Base-by-base conservation (phyloP, 2,113 vertebrate species). In the Salvelinus fontinalis region DNA sequence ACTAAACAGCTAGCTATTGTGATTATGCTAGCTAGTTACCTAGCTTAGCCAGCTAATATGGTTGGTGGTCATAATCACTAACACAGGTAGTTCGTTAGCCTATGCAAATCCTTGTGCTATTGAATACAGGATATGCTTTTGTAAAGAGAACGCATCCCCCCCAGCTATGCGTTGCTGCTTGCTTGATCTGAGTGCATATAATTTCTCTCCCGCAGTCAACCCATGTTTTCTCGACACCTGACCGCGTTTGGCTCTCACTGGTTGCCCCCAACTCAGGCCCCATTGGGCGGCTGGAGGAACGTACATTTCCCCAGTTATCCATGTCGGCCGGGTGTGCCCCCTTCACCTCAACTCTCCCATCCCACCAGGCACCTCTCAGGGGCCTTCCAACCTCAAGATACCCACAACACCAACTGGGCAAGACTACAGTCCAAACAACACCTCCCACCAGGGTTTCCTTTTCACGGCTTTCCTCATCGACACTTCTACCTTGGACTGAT, bases 191-290 rank as follows among this genome's bases (percentile, higher is more conserved):
- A 44, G 9, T 44, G 39, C 39, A 44, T 60, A 14, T 75, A 6
- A 44, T 66, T 6, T 34, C 31, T 73, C 70, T 87, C 77, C 89
- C 83, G 70, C 85, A 97, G 96, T 75, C 84, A 27, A 87, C 84
- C 89, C 88, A 97, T 98, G 97, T 94, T 96, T 83, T 84, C 92
- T 71, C 93, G 87, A 75, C 90, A 44, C 39, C 9, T 44, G 39
- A 44, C 39, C 9, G 39, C 9, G 39, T 44, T 44, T 44, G 39
- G 39, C 89, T 92, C 93, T 86, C 92, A 90, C 79, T 90, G 91
- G 70, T 79, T 89, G 1, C 7, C 88, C 67, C 89, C 89, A 70
- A 87, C 91, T 89, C 90, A 89, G 62, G 71, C 84, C 39, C 82
- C 85, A 75, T 90, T 89, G 69, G 83, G 73, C 26, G 78, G 88